Conservation (phyloP, 2,888 invertebrate species). For the Limulus polyphemus region DNA sequence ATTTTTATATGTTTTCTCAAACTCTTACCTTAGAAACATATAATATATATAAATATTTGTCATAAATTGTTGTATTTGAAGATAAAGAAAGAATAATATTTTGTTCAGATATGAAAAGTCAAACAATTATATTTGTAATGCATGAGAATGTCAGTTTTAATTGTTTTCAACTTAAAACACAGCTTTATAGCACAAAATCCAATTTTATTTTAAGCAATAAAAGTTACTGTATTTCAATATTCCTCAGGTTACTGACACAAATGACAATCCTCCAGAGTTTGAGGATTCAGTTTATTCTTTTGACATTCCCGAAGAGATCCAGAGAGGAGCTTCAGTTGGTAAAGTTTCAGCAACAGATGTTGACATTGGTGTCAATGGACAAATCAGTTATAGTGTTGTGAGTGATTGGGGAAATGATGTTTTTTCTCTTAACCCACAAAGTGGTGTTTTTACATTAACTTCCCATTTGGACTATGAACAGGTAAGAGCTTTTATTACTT, state of each 20-base stretch:
- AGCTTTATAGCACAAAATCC: no score
- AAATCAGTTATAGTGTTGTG: constrained; percentile 74
- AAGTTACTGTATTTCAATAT: no score
- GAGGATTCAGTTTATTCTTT: constrained; percentile 76
- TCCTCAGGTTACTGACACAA: constrained; percentile 63
- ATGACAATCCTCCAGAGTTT: constrained; percentile 87
- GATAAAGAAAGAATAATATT: no score
- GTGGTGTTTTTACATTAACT: constrained; percentile 81
- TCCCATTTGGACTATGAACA: constrained; percentile 76
- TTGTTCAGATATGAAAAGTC: no score
- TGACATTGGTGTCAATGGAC: constrained; percentile 75
- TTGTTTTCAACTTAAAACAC: no score
- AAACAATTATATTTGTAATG: no score
- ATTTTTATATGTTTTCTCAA: no score
- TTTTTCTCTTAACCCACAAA: constrained; percentile 81
- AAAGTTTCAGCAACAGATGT: constrained; percentile 71
- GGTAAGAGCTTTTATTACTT: constrained; percentile 1
- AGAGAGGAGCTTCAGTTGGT: constrained; percentile 72
- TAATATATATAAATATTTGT: no score
- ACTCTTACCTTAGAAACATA: no score
- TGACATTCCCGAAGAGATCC: constrained; percentile 77
- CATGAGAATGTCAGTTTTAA: no score
- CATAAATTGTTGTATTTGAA: no score
- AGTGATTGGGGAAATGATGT: constrained; percentile 92
- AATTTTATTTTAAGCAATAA: no score